A percentile compares a stretch with the other conserved stretches of the same genome.
phyloP scores from a whole-genome alignment of 2,797 vertebrate species.

The Dendrocincla fuliginosa region DNA sequence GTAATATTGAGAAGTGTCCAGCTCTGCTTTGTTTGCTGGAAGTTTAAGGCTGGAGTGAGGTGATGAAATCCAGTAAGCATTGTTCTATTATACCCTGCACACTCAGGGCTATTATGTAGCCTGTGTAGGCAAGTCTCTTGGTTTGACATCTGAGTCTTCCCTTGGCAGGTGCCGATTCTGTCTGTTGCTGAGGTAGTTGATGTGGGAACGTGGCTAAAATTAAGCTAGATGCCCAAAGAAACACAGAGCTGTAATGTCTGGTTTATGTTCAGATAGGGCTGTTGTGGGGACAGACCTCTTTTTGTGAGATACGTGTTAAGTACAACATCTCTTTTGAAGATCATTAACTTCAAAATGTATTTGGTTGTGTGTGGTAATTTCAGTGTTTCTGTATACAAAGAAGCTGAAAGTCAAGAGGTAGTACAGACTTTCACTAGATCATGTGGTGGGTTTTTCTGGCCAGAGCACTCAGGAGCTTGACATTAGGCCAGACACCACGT shows the following conservation, averaged over 20 bases:
- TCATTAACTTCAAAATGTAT: neutral
- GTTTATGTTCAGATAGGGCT: neutral
- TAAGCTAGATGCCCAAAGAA: conserved; percentile 4
- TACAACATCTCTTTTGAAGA: neutral
- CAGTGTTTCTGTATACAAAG: neutral
- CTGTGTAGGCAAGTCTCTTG: conserved; percentile 58
- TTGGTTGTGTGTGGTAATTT: neutral
- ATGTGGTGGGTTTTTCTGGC: neutral
- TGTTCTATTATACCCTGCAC: neutral
- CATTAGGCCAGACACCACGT: neutral
- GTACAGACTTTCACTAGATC: neutral
- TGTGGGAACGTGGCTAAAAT: conserved; percentile 33
- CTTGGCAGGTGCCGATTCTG: conserved; percentile 18
- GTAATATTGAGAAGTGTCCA: conserved; percentile 20
- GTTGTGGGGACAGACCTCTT: neutral
- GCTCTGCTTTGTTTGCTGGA: conserved; percentile 30
- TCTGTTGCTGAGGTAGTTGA: conserved; percentile 29
- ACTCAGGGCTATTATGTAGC: neutral
- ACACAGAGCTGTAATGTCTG: conserved; percentile 6
- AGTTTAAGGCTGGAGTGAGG: neutral
- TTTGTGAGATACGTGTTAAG: neutral
- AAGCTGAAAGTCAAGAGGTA: neutral
- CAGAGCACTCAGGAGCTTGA: neutral
- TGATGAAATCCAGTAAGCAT: conserved; percentile 44
- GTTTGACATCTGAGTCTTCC: conserved; percentile 41